These are phyloP conservation scores for Scaptomyza hsui DNA, from an alignment of 1,140 invertebrate species.

Conservation along the genomic window DNA sequence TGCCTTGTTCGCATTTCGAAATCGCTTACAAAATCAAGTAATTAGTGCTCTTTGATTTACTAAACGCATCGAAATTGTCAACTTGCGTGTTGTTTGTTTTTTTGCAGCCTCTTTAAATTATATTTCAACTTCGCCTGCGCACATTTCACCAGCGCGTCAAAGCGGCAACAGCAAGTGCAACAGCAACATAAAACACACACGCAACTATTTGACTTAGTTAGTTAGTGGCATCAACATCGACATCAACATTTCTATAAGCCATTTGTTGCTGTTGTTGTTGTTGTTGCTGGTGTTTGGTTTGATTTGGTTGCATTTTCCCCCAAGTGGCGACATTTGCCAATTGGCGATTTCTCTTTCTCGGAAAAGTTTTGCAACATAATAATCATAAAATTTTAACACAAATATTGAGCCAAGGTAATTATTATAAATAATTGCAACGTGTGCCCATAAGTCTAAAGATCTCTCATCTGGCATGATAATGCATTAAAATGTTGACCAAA, in stretches of 20 bases:
- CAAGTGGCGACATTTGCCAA: constrained; percentile 48
- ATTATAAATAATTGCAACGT: constrained; percentile 59
- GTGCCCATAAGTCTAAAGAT: not conserved
- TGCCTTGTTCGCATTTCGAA: constrained; percentile 56
- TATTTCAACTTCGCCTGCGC: constrained; percentile 49
- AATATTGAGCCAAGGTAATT: constrained; percentile 73
- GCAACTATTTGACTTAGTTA: constrained; percentile 54
- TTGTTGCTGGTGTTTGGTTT: constrained; percentile 29
- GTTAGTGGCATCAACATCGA: constrained; percentile 49
- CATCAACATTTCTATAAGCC: constrained; percentile 51
- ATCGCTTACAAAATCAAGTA: constrained; percentile 79
- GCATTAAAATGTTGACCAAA: constrained; percentile 19
- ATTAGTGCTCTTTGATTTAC: constrained; percentile 78
- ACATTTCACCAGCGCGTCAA: constrained; percentile 58
- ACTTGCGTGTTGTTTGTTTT: constrained; percentile 35
- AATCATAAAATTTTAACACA: constrained; percentile 77
- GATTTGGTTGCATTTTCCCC: constrained; percentile 53
- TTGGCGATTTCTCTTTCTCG: constrained; percentile 75
- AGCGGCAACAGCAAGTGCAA: constrained; percentile 18
- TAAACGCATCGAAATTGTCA: constrained; percentile 73
- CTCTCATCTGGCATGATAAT: constrained; percentile 10
- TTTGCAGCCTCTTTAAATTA: constrained; percentile 26
- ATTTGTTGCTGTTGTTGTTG: constrained; percentile 4
- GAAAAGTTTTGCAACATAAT: constrained; percentile 72
- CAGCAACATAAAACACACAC: constrained; percentile 13